These are phyloP conservation scores for Elanus axillaris DNA, from an alignment of 2,113 vertebrate species.

Conservation along the genomic window DNA sequence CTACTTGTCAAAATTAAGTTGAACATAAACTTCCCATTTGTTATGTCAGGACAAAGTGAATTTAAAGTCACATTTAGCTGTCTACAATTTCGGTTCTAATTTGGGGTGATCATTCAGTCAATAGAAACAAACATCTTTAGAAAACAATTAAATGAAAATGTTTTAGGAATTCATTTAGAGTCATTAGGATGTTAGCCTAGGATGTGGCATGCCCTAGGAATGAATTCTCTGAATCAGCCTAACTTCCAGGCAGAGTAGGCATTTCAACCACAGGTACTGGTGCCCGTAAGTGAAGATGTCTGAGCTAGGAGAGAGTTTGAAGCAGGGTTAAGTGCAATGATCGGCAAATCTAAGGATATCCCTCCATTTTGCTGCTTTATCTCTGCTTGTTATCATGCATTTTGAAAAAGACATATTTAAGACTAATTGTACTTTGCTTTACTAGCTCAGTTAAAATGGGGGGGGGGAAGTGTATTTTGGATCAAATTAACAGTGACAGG, in stretches of 20 bases:
- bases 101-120: neutral
- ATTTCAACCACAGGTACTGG: neutral
- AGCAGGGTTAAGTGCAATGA: neutral
- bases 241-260: neutral
- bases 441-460: neutral
- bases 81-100: neutral
- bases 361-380: neutral
- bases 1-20: neutral
- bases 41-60: neutral
- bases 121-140: neutral
- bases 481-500: neutral
- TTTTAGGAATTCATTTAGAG: neutral
- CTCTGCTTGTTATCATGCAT: neutral
- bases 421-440: neutral
- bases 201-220: neutral
- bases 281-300: neutral
- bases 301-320: neutral
- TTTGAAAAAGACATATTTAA: neutral
- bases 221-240: neutral
- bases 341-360: neutral
- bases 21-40: neutral
- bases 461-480: neutral
- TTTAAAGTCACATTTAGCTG: neutral
- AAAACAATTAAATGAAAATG: neutral
- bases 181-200: neutral